Base-by-base conservation (phyloP, 2,888 invertebrate species). In the Torymus auratus region DNA sequence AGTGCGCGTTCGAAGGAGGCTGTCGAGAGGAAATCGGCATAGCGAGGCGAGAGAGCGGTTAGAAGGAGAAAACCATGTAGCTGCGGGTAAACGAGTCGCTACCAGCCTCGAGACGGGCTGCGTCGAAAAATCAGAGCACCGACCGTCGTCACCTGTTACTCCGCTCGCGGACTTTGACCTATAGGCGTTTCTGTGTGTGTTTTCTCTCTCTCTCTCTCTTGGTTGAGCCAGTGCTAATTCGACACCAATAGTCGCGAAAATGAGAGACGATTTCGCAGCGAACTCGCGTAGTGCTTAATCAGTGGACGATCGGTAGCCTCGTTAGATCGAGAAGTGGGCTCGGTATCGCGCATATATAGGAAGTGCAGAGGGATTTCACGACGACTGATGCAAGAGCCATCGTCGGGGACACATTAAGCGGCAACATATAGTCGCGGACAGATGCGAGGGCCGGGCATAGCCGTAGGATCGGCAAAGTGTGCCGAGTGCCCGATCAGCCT, bases 391-490 rank as follows among this genome's bases (percentile, higher is more conserved):
- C 41, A 41, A 41, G 41, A 41, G 41, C 41, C 5, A 41, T 41
- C 41, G 41, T 41, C 41, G 41, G 41, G 5, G 41, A 7, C 41
- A 28, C 7, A 41, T 41, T 41, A 5, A 41, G 41, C 41, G 41
- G 41, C 41, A 41, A 41, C 41, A 20, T 10, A 41, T 41, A 41
- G 41, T 41, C 41, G 41, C 41, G 41, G 41, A 71, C 75, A 76
- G 71, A 80, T 75, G 80, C 65, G 55, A 80, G 61, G 71, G 52
- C 23, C 28, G 28, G 64, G 7, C 50, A 58, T 65, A 17, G 20
- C 58, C 70, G 58, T 52, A 69, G 55, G 52, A 72, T 81, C 71
- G 77, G 81, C 77, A 72, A 81, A 73, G 77, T 76, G 72, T 77
- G 77, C 77, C 81, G 74, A 75, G 55, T 67, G n/a, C 17, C 50